Evolutionary conservation across 2,888 invertebrate species (phyloP), one percentile per base, ranked within the genome.

Genomic region (Torymus texanus): DNA sequence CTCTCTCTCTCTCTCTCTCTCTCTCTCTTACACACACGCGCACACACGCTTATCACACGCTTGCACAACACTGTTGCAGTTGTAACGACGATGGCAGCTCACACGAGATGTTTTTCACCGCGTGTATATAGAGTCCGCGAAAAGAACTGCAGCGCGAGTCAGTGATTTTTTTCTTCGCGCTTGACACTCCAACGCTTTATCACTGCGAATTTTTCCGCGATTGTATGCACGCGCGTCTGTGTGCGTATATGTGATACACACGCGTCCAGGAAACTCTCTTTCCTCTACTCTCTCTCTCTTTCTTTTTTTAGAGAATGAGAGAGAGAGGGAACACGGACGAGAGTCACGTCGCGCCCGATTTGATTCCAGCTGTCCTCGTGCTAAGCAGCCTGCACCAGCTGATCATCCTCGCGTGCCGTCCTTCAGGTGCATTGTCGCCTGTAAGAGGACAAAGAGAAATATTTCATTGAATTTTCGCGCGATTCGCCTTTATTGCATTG

Each of bases 121-220:
- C 21, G 51, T 51, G 14, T 51, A 24, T 55, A 21, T 55, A 21
- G 21, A 21, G 41, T 8, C 10, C 41, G 41, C 8, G 41, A 8
- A 41, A 41, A 41, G 41, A 41, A 41, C 41, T 41, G 41, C 21
- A 21, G 21, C 21, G 21, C 41, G 41, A 41, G 41, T 68, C 55
- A 13, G 13, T 21, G 13, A 12, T 67, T 67, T 16, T 50, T 65
- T 51, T 41, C 18, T 58, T 13, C n/a, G 18, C 14, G 21, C 51
- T 8, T 10, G 50, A n/a, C 61, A 16, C 53, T 53, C 11, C 21
- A 2, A 24, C 68, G 11, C 18, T 73, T n/a, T 53, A 62, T 58
- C 55, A 74, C 63, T 55, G 63, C n/a, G 56, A 58, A 74, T 74
- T 65, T 50, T 62, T 53, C 24, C 21, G 16, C 24, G 50, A 58